Percentiles rank a stretch among this genome's conserved stretches.
These are phyloP conservation scores for Drosophila prostipennis DNA, from an alignment of 2,888 invertebrate species.

Conservation along the genomic window DNA sequence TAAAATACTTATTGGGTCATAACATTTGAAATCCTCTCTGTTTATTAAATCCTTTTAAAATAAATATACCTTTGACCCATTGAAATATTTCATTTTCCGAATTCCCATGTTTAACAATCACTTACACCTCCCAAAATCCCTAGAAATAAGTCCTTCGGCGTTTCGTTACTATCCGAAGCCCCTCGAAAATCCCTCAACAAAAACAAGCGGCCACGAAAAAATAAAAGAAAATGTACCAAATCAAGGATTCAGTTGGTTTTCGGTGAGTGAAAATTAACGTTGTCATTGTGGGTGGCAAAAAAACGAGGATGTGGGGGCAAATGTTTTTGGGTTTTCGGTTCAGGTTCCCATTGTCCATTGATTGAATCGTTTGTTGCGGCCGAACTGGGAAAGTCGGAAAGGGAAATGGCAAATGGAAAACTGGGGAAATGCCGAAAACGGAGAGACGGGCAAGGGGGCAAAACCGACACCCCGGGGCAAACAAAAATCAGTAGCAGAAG, in stretches of 20 bases:
- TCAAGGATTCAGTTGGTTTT: constrained; percentile 27
- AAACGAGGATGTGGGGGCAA: neutral
- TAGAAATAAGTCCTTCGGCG: neutral
- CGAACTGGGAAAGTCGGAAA: constrained; percentile 6
- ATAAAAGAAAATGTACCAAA: constrained; percentile 6
- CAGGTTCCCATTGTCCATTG: constrained; percentile 25
- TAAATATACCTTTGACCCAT: neutral
- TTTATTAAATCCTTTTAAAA: neutral
- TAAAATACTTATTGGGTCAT: no score
- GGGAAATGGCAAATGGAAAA: constrained; percentile 11
- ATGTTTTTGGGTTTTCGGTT: constrained; percentile 27
- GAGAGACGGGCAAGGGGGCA: neutral
- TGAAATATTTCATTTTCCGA: neutral
- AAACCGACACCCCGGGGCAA: constrained; percentile 1
- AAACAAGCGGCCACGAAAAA: neutral
- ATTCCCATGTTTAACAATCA: neutral
- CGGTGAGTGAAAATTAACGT: constrained; percentile 37
- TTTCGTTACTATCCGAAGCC: neutral
- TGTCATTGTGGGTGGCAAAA: constrained; percentile 21
- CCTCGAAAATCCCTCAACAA: neutral
- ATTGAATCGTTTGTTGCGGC: constrained; percentile 42
- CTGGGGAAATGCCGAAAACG: neutral
- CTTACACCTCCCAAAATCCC: neutral
- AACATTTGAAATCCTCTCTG: no score
- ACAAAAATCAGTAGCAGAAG: constrained; percentile 12